Base-by-base conservation (phyloP, 2,113 vertebrate species). In the Menidia beryllina region DNA sequence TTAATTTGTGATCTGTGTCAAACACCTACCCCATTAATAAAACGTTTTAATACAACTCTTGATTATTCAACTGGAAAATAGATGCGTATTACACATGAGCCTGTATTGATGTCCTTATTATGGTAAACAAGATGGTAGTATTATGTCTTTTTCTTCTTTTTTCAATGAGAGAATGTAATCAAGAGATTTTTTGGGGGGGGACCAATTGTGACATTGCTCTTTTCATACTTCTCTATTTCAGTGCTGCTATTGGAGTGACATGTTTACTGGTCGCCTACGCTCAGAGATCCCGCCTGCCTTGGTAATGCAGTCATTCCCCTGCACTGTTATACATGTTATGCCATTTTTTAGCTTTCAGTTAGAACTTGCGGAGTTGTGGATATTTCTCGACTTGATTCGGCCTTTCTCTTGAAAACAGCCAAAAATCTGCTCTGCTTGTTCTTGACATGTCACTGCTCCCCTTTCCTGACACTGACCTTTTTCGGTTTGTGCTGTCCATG, bases 181-280 rank as follows among this genome's bases (percentile, higher is more conserved):
- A 14, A 3, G 4, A 8, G n/a, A n/a, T n/a, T n/a, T n/a, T n/a
- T 17, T 26, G 3, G 70, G 23, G 51, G 0, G 23, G 57, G 6
- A 11, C 30, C 59, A 34, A 23, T 11, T 4, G 7, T 69, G 5
- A 68, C 20, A 14, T 3, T 51, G 21, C 20, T 26, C 26, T 0
- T 59, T 2, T 20, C 38, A 23, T 10, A 13, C 58, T 25, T 13
- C 21, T 53, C 25, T 36, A 15, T 49, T 43, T 57, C 75, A 99
- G 98, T 93, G 94, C 64, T 99, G 97, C 89, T 95, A 97, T 66
- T 99, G 98, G 98, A 98, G 97, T 30, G 98, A 99, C 86, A 99
- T 99, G 97, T 99, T 99, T 85, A 99, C 98, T 0, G 97, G 98
- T 25, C 96, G 98, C 13, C 90, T 99, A 52, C 95, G 97, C 36